Conservation (phyloP, 2,888 invertebrate genomes). For the Euplagia quadripunctaria region DNA sequence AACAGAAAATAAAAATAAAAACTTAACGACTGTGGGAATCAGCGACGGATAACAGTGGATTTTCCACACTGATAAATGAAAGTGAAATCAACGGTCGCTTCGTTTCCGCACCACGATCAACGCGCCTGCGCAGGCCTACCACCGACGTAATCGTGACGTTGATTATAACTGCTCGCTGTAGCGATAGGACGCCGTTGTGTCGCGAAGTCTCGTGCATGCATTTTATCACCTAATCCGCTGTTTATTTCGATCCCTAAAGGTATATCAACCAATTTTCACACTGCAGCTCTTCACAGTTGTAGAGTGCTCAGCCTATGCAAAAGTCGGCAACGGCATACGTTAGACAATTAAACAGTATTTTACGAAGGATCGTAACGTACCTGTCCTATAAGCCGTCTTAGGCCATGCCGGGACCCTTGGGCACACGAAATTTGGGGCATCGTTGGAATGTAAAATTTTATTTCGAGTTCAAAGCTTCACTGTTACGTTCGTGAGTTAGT, state of each 20-base stretch:
- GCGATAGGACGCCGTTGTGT: slow-evolving; percentile 8
- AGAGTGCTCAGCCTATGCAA: no score
- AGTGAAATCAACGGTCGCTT: slow-evolving; percentile 72
- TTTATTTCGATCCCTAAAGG: neutral
- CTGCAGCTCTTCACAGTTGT: no score
- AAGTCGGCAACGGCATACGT: no score
- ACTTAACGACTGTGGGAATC: slow-evolving; percentile 46
- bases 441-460: no score
- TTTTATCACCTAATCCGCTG: neutral
- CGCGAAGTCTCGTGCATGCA: slow-evolving; percentile 20
- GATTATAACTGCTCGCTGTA: slow-evolving; percentile 27
- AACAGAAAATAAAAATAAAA: slow-evolving; percentile 33
- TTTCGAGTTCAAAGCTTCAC: no score
- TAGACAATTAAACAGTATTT: no score
- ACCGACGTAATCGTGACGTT: slow-evolving; percentile 60
- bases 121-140: slow-evolving; percentile 42
- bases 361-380: no score
- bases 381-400: no score
- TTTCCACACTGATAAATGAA: slow-evolving; percentile 77
- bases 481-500: no score
- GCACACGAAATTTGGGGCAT: no score
- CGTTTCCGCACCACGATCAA: slow-evolving; percentile 68
- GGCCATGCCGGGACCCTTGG: no score
- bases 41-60: slow-evolving; percentile 57
- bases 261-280: neutral